Evolutionary conservation across 2,888 invertebrate species (phyloP), one percentile per base, ranked within the genome.

Genomic region (Stictocephala bisonia): DNA sequence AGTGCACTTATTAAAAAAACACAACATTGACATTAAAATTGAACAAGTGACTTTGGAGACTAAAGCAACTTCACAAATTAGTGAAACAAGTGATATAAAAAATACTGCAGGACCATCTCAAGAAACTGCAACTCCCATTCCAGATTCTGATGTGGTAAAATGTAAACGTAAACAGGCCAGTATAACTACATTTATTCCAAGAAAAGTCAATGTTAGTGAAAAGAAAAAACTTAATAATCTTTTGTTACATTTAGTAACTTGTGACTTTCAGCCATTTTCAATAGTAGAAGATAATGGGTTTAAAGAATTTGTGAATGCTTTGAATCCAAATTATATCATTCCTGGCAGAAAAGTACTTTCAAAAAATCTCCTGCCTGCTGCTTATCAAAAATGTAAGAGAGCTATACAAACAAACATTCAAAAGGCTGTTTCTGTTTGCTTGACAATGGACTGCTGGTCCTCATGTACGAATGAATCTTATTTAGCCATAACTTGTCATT

Each of bases 401-500:
- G n/a, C n/a, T n/a, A n/a, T n/a, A n/a, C n/a, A n/a, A n/a, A n/a
- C n/a, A n/a, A n/a, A n/a, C n/a, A n/a, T n/a, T n/a, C n/a, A n/a
- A n/a, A n/a, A n/a, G n/a, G n/a, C n/a, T n/a, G n/a, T n/a, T n/a
- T n/a, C n/a, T n/a, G n/a, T n/a, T 35, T 35, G 26, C 51, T 26
- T 51, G 2, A 51, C 51, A 20, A 51, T 27, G 1, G 51, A n/a
- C 51, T 51, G 51, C 51, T 51, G 51, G 51, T 51, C 51, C 9
- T 51, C 51, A 51, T 9, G 13, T 51, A 51, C 51, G 11, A 51
- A 51, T 26, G 24, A 51, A 4, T 51, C 51, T 51, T 50, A 51
- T 24, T 13, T 51, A 3, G 51, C 24, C 27, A 27, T 26, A 9
- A 51, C 51, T 11, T 51, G 51, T 15, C 51, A 51, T 15, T 2